Base-by-base conservation (phyloP, 2,888 invertebrate genomes). In the Polymixis flavicincta region DNA sequence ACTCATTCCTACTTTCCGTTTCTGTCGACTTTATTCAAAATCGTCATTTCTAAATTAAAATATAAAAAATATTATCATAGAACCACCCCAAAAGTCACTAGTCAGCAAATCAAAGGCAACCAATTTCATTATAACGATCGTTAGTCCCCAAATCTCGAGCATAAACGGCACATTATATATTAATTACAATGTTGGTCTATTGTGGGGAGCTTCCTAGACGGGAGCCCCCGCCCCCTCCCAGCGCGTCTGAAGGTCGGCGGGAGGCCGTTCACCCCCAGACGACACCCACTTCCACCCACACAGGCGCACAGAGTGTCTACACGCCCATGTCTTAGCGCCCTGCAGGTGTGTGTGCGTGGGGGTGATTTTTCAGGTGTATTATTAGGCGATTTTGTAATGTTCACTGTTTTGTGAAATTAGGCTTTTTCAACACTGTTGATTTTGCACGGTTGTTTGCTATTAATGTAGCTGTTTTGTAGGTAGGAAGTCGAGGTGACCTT, bases 161-260 rank as follows among this genome's bases (percentile, higher is more conserved):
- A 81, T 83, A 83, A 86, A 78, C 78, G 75, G 79, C 77, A 79
- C 84, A 87, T 88, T 83, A 87, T 85, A 79, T 86, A 87, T 88
- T 90, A 89, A 91, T 90, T 89, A 89, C 75, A 85, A 78, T 80
- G 85, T 84, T 85, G 87, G 63, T 85, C 80, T 85, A 80, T 86
- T 84, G 83, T 66, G 87, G 86, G 87, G 86, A 88, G 93, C 92
- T 95, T 95, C 95, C 95, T 92, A 94, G 95, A 95, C 94, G 88
- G 88, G 90, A 75, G 69, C 60, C 64, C 89, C 88, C 88, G 76
- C 85, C 83, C 87, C 90, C 90, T 76, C 85, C 88, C 88, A 82
- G 85, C 89, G 85, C 80, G 96, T 96, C 96, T 96, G 96, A 96
- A 96, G 96, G 96, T 96, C 96, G 93, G 82, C 55, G 85, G 91